A percentile compares a stretch with the other conserved stretches of the same genome.
These are phyloP conservation scores for Paratilapia polleni DNA, from an alignment of 2,113 vertebrate genomes.

Conservation along the genomic window DNA sequence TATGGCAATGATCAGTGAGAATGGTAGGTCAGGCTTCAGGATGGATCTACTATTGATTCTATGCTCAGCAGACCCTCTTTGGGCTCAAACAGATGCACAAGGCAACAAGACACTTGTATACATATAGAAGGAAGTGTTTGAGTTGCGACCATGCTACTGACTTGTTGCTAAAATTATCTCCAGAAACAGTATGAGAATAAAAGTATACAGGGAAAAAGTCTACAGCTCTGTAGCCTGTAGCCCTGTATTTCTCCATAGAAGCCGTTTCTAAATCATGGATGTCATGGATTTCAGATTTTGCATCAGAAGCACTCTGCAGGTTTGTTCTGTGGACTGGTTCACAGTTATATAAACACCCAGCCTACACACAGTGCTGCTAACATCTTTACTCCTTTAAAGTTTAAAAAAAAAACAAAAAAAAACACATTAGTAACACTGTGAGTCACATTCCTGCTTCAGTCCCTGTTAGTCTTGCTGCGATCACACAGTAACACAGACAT, in stretches of 20 bases:
- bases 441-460: not conserved
- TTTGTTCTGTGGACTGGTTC: constrained; percentile 1
- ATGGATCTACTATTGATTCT: too few relatives aligned
- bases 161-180: not conserved
- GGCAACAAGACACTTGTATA: too few relatives aligned
- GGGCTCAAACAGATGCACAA: too few relatives aligned
- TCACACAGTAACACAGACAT: not conserved
- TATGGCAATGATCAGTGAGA: too few relatives aligned
- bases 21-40: too few relatives aligned
- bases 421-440: constrained; percentile 26
- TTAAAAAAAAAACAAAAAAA: not conserved
- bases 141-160: too few relatives aligned
- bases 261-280: not conserved
- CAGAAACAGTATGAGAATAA: not conserved
- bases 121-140: too few relatives aligned
- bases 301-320: not conserved
- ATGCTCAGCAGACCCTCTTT: not conserved
- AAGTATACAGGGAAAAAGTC: not conserved
- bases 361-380: constrained; percentile 39
- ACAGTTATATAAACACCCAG: constrained; percentile 53
- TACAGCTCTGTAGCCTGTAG: too few relatives aligned
- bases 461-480: not conserved
- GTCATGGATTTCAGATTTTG: not conserved
- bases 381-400: constrained; percentile 36
- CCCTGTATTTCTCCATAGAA: too few relatives aligned